Percentiles rank a stretch among this genome's conserved stretches.
These are phyloP conservation scores for Leptinotarsa tumamoca DNA, from an alignment of 2,888 invertebrate species.

Conservation along the genomic window DNA sequence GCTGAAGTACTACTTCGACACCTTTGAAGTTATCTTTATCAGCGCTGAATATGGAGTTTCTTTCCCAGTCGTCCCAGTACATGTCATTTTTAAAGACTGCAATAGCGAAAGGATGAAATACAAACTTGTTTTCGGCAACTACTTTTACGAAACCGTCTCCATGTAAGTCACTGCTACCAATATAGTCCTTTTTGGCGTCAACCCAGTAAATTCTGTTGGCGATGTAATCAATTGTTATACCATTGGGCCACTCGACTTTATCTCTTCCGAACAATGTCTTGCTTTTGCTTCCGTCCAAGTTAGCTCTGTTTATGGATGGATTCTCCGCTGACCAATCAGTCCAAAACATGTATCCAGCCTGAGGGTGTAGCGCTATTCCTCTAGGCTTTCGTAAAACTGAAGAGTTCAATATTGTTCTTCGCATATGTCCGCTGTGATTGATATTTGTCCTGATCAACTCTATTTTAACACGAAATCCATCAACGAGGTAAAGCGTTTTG, in stretches of 20 bases:
- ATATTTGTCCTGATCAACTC: constrained; percentile 75
- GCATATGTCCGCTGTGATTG: constrained; percentile 73
- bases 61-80: constrained; percentile 93
- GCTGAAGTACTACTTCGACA: constrained; percentile 65
- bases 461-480: constrained; percentile 82
- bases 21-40: constrained; percentile 78
- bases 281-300: constrained; percentile 81
- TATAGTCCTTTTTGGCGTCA: constrained; percentile 85
- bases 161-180: constrained; percentile 72
- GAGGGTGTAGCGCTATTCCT: constrained; percentile 83
- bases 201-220: constrained; percentile 87
- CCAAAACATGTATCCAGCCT: constrained; percentile 85
- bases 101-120: constrained; percentile 88
- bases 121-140: constrained; percentile 71
- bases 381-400: constrained; percentile 68
- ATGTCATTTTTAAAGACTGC: constrained; percentile 86
- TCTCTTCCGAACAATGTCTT: constrained; percentile 75
- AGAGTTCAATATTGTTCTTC: constrained; percentile 79
- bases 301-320: constrained; percentile 83
- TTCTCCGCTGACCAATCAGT: constrained; percentile 87
- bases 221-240: constrained; percentile 85
- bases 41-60: constrained; percentile 81
- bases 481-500: constrained; percentile 88
- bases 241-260: constrained; percentile 87
- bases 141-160: constrained; percentile 73